Conservation (phyloP, 2,797 vertebrate species). For the Artibeus jamaicensis region DNA sequence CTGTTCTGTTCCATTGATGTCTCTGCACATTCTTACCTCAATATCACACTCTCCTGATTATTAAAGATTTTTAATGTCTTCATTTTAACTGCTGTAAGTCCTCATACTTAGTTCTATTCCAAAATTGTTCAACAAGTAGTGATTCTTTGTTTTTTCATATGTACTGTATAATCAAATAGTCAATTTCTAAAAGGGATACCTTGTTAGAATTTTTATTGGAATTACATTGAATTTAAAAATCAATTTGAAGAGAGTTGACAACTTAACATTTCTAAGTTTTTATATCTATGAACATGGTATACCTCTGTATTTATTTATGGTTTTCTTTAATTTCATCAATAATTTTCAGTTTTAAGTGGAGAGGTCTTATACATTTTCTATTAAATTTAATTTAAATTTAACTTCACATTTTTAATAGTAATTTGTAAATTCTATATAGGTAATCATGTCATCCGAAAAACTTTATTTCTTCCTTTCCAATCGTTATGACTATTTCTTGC, state of each 20-base stretch:
- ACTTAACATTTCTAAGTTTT: not conserved
- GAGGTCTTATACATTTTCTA: not conserved
- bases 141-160: not conserved
- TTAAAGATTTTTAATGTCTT: not conserved
- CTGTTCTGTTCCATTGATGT: not conserved
- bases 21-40: not conserved
- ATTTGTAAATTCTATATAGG: not conserved
- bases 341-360: conserved; percentile 21
- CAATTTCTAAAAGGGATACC: not conserved
- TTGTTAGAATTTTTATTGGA: not conserved
- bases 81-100: not conserved
- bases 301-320: not conserved
- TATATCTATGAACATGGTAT: not conserved
- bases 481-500: not conserved
- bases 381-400: not conserved
- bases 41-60: not conserved
- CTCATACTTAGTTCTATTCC: not conserved
- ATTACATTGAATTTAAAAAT: not conserved
- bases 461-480: not conserved
- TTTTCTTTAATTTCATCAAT: not conserved
- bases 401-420: not conserved
- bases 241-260: not conserved
- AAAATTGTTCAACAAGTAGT: not conserved
- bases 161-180: not conserved
- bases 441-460: not conserved